A percentile compares a stretch with the other conserved stretches of the same genome.
Conservation (phyloP, 2,888 invertebrate genomes). For the Oligia fasciuncula region DNA sequence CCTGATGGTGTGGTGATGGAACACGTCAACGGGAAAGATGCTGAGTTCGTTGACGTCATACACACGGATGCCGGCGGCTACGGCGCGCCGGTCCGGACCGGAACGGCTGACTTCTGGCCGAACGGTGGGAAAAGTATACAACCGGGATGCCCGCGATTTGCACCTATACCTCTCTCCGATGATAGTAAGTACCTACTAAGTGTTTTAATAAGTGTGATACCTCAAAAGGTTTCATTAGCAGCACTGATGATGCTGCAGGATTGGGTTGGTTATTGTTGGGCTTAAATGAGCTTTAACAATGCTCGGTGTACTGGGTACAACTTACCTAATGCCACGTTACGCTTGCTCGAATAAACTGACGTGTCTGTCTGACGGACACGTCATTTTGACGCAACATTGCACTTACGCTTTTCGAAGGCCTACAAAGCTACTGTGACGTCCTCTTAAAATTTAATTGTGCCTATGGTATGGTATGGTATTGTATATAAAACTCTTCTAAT, state of each 20-base stretch:
- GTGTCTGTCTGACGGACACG: neutral
- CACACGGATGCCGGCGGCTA: constrained; percentile 92
- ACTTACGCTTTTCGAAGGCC: constrained; percentile 17
- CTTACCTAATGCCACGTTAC: neutral
- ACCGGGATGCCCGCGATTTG: constrained; percentile 90
- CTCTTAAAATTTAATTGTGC: neutral
- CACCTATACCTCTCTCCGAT: constrained; percentile 87
- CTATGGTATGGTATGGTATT: neutral
- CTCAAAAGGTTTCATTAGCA: neutral
- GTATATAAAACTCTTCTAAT: neutral
- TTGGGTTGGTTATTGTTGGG: neutral
- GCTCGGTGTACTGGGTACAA: constrained; percentile 1
- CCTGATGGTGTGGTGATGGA: constrained; percentile 86
- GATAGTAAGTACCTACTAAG: constrained; percentile 79
- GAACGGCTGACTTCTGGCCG: constrained; percentile 91
- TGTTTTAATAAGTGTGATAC: constrained; percentile 8
- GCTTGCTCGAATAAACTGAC: neutral
- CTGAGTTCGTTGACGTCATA: constrained; percentile 92
- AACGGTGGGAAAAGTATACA: constrained; percentile 90
- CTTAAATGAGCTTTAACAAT: neutral
- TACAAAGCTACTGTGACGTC: constrained; percentile 3
- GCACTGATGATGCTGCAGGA: neutral
- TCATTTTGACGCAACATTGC: neutral
- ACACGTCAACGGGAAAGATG: constrained; percentile 88
- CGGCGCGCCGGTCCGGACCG: constrained; percentile 90